Base-by-base conservation (phyloP, 2,797 vertebrate genomes). In the Pogonophryne albipinna region DNA sequence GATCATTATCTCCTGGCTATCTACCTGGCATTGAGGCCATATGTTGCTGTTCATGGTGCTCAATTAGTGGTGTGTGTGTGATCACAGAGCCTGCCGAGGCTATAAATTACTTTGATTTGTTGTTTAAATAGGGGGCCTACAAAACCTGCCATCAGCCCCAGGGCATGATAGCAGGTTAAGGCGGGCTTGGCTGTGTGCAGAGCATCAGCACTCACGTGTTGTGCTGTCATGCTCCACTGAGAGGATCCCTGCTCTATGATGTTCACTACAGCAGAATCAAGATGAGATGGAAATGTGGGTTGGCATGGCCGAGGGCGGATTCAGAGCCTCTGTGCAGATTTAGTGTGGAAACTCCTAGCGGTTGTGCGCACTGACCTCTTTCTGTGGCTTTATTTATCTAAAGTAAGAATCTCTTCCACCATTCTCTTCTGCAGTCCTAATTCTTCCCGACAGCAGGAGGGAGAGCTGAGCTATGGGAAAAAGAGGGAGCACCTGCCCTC, bases 361-460 rank as follows among this genome's bases (percentile, higher is more conserved):
- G 79, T 86, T 89, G 80, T 88, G 84, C 87, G 81, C 89, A 84
- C 87, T 93, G 91, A 93, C 92, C 92, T 91, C 89, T 85, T 93
- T 90, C 86, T 78, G 71, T 74, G 62, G 81, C 82, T 85, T 80
- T 75, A 85, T 87, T 76, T 83, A 91, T 84, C 78, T 80, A 74
- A 81, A 80, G 77, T 74, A 78, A 61, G 66, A 83, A 44, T 85
- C 66, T 56, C 66, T 61, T 57, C 71, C 64, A 66, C 74, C 67
- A 46, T 69, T 63, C 53, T 56, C 78, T 71, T 60, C 76, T 53
- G 46, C 45, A 51, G 68, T 38, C 66, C 44, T 84, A 65, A 86
- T 83, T 79, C 50, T 55, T 52, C 34, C 71, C 53, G 78, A 85
- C 73, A 86, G 72, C 10, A 44, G 34, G 63, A 76, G 61, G 66